These are phyloP conservation scores for Phyllotis vaccarum DNA, from an alignment of 2,797 vertebrate genomes.

Conservation along the genomic window DNA sequence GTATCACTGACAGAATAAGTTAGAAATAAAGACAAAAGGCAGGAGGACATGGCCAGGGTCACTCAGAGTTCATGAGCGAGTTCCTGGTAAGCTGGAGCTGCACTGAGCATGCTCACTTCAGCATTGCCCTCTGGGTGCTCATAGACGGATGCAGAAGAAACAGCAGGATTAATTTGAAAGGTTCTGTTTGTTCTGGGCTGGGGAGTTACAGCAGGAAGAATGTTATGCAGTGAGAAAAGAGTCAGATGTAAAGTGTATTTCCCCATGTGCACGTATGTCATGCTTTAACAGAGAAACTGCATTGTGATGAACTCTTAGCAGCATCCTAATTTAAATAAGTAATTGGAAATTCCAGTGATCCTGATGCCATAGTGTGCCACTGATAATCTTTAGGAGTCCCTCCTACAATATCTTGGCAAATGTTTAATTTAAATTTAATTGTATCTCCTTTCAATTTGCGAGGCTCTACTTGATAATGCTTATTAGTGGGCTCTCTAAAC, in stretches of 20 bases:
- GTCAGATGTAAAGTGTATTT: conserved; percentile 13
- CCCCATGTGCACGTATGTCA: not conserved
- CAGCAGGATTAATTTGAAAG: not conserved
- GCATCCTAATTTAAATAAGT: conserved; percentile 31
- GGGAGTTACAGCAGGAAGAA: not conserved
- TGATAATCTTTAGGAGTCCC: not conserved
- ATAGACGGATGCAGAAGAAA: not conserved
- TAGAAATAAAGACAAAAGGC: not conserved
- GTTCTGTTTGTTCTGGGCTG: conserved; percentile 14
- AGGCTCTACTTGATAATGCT: not conserved
- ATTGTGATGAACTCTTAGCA: not conserved
- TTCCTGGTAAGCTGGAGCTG: not conserved
- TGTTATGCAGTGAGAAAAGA: conserved; percentile 12
- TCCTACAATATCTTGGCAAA: not conserved
- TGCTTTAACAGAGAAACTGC: conserved; percentile 14
- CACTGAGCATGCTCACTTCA: not conserved
- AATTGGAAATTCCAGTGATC: conserved; percentile 38
- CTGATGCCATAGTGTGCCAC: not conserved
- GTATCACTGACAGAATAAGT: not conserved
- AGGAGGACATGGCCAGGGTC: not conserved
- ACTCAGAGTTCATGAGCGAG: not conserved
- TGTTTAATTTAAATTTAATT: not conserved
- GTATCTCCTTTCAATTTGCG: not conserved
- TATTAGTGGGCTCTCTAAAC: not conserved
- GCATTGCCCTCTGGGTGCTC: not conserved